Base-by-base conservation (phyloP, 2,888 invertebrate species). In the Trissoscelio sp. region DNA sequence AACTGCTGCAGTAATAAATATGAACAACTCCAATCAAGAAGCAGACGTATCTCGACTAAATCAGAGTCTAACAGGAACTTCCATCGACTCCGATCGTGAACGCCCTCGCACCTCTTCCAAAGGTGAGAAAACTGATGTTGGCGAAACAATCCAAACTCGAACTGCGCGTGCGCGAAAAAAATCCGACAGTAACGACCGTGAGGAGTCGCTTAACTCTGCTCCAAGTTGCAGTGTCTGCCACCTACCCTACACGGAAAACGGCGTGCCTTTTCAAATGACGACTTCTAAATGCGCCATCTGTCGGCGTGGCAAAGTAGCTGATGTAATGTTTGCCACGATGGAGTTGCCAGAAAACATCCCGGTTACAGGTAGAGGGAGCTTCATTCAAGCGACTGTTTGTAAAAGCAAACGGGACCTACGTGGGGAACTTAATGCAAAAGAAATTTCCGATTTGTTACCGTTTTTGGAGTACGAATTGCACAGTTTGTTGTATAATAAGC, bases 381-480 rank as follows among this genome's bases (percentile, higher is more conserved):
- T 96, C 82, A 92, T 96, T 81, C 95, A 96, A 88, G 94, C 94
- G 62, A 95, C 96, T 84, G 96, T 96, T 0, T 95, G 96, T 64
- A 94, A 97, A 48, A 93, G 95, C 0, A 95, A 97, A 84, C 94
- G 95, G 51, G 96, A 97, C 85, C 93, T 95, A 5, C 94, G 96
- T 9, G 96, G 96, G 0, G 98, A 98, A 92, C 93, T 95, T 0
- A 96, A 96, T 84, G 97, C 99, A 3, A 95, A 98, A 86, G 98
- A 99, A 92, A 97, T 99, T 78, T 98, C 98, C 0, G 97, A 99
- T 92, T 96, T 96, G 86, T 92, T 99, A 67, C 99, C 99, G 0
- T 99, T 99, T 92, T 92, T 99, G 67, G 99, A 99, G 91, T 99
- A 98, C 90, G 98, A 99, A 91, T 92, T 99, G 53, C 98, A 99